Evolutionary conservation across 2,888 invertebrate species (phyloP), one percentile per base, ranked within the genome.

Genomic region (Drosophila vallismaia): DNA sequence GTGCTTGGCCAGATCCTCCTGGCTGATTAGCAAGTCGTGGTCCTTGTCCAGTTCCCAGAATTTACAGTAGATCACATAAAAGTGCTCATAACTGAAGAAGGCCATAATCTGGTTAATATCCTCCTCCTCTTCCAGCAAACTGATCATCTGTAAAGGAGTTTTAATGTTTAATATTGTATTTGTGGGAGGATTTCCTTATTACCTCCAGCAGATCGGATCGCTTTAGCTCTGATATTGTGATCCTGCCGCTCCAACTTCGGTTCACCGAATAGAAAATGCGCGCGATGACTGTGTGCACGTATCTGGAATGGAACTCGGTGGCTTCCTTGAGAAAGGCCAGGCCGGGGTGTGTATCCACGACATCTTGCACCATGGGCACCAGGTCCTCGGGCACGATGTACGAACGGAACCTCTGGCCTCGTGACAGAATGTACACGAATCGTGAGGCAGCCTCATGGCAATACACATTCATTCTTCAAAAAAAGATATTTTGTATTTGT

Each of bases 21-120:
- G 97, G 92, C 97, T 97, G 86, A 99, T 99, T 89, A 96, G 96
- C 82, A 99, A 93, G 93, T 99, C 99, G 92, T 99, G 99, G 93
- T 99, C 99, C 74, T 97, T 94, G 92, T 99, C 99, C 90, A 99
- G 92, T 92, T 99, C 99, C 99, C 99, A 99, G 93, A 99, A 99
- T 92, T 99, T 99, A 93, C 99, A 99, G 92, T 99, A 99, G 91
- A 99, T 99, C 70, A 99, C 99, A 93, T 99, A 99, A 93, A 99
- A 99, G 93, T 99, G 99, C 92, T 99, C 99, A 92, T 99, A 99
- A 91, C 99, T 99, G 91, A 96, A 96, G 90, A 94, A 96, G 89
- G 96, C 95, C 84, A 96, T 96, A 77, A 96, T 95, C 93, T 97
- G 97, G 93, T 99, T 99, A 89, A 99, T 99, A 91, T 99, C 99